A percentile compares a stretch with the other conserved stretches of the same genome.
Conservation (phyloP, 2,113 vertebrate genomes). For the Asarcornis scutulata region DNA sequence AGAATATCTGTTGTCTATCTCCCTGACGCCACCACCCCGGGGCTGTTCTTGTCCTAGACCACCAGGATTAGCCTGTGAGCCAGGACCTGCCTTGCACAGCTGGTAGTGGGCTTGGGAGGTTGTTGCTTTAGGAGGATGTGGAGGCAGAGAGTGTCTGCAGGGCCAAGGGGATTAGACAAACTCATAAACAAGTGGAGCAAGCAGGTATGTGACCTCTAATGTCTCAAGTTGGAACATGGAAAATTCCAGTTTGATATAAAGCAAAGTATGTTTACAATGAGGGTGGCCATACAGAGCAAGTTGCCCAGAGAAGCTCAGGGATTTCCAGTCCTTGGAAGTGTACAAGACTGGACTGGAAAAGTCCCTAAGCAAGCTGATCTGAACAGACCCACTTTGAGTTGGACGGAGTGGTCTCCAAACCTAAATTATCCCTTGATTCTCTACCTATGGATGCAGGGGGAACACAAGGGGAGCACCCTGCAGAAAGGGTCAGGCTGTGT, state of each 20-base stretch:
- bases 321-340: neutral
- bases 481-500: neutral
- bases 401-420: neutral
- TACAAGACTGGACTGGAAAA: neutral
- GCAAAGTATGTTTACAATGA: neutral
- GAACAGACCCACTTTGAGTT: neutral
- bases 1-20: neutral
- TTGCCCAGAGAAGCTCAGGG: neutral
- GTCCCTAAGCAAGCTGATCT: neutral
- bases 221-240: conserved; percentile 24
- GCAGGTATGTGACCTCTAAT: conserved; percentile 46
- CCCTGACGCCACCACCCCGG: neutral
- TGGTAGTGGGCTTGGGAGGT: neutral
- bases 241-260: conserved; percentile 28
- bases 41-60: neutral
- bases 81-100: neutral
- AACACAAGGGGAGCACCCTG: neutral
- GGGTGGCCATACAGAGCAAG: neutral
- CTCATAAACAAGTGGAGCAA: conserved; percentile 38
- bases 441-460: neutral
- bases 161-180: conserved; percentile 8
- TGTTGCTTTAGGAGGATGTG: neutral
- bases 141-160: neutral
- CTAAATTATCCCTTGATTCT: neutral
- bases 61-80: neutral